Evolutionary conservation across 23 tunicate genomes (phyloP).

Genomic region (Styela clava): DNA sequence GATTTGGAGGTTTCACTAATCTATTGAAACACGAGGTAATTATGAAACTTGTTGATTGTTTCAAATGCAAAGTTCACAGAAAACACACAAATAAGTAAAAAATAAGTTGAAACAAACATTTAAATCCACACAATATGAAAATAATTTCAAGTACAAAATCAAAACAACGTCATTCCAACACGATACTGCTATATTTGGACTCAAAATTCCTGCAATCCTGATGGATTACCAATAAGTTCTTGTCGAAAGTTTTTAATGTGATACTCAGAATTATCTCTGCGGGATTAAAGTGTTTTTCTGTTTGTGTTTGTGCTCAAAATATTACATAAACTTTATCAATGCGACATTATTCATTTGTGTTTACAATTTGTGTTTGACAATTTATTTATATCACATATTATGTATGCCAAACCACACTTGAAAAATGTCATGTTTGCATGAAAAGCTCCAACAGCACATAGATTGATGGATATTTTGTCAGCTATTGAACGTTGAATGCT

Average conservation of each 20-base stretch:
- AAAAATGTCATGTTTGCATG: neutral
- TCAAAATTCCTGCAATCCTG: neutral
- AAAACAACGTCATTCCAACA: neutral
- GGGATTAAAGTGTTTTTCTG: neutral
- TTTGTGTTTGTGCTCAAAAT: neutral
- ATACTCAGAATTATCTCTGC: neutral
- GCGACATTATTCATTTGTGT: neutral
- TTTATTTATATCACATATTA: too few species aligned
- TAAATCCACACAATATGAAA: neutral
- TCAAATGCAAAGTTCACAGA: too few species aligned
- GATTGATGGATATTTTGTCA: too few species aligned
- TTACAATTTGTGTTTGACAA: too few species aligned
- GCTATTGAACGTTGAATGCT: too few species aligned
- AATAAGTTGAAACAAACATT: too few species aligned
- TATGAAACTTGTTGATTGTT: too few species aligned
- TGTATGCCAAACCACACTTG: neutral
- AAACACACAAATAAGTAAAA: too few species aligned
- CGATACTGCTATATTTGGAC: neutral
- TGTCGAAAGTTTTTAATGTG: neutral
- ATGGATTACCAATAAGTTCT: neutral
- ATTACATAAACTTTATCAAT: neutral
- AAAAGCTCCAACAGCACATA: too few species aligned
- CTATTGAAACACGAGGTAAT: too few species aligned
- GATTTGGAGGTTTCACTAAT: too few species aligned
- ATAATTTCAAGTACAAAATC: neutral